Evolutionary conservation across 2,113 vertebrate genomes (phyloP).

Genomic region (Oenanthe melanoleuca): DNA sequence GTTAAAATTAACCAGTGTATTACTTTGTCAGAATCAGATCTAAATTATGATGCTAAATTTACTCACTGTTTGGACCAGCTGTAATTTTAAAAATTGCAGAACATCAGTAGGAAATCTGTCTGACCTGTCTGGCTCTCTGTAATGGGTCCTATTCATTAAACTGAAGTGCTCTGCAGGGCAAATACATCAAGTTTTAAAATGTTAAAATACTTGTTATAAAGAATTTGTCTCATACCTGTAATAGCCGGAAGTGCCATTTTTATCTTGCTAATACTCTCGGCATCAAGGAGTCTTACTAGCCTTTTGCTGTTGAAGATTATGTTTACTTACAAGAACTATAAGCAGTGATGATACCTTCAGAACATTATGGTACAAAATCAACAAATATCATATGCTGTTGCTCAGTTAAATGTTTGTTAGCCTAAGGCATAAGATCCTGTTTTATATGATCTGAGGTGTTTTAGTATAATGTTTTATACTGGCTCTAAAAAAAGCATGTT

Average conservation of each 20-base stretch:
- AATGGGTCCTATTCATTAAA: slow-evolving; percentile 43
- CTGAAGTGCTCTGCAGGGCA: slow-evolving; percentile 56
- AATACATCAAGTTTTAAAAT: slow-evolving; percentile 54
- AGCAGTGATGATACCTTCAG: slow-evolving; percentile 64
- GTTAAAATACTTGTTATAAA: slow-evolving; percentile 55
- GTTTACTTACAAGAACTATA: slow-evolving; percentile 65
- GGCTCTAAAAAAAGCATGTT: slow-evolving; percentile 49
- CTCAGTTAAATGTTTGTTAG: slow-evolving; percentile 68
- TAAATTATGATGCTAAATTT: slow-evolving; percentile 53
- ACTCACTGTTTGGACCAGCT: slow-evolving; percentile 54
- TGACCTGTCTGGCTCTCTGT: slow-evolving; percentile 28
- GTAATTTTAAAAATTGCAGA: slow-evolving; percentile 17
- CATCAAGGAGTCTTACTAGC: slow-evolving; percentile 56
- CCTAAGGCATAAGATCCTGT: slow-evolving; percentile 45
- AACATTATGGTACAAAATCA: slow-evolving; percentile 66
- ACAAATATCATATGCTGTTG: slow-evolving; percentile 40
- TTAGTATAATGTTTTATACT: slow-evolving; percentile 56
- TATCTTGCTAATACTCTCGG: slow-evolving; percentile 65
- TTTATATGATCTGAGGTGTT: slow-evolving; percentile 41
- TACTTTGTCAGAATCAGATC: slow-evolving; percentile 38
- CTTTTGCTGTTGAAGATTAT: slow-evolving; percentile 68
- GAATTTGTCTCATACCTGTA: slow-evolving; percentile 54
- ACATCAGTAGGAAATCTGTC: slow-evolving; percentile 41
- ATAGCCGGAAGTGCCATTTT: slow-evolving; percentile 69
- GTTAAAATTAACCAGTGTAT: slow-evolving; percentile 38